Base-by-base conservation (phyloP, 2,797 vertebrate genomes). In the Eulemur rubriventer region DNA sequence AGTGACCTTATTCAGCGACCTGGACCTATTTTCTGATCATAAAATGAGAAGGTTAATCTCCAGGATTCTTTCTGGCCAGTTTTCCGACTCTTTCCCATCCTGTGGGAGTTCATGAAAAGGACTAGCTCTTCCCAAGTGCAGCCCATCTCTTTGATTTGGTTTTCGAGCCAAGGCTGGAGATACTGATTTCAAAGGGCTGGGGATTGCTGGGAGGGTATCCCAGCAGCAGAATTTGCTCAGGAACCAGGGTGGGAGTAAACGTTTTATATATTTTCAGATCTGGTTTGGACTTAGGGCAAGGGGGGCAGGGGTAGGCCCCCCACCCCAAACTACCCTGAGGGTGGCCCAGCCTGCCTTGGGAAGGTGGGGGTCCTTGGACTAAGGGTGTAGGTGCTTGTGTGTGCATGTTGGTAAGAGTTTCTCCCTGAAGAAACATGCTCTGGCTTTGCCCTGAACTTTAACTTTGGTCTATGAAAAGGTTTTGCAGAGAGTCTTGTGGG, bases 401-500 rank as follows among this genome's bases (percentile, higher is more conserved):
- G 63, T 79, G 48, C 84, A 38, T 79, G 92, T 92, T 89, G 91
- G 61, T 97, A 87, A 94, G 86, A 91, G 89, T 73, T 91, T 94
- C 79, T 96, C 86, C 82, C 75, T 87, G 87, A 96, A 96, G 95
- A 92, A 93, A 92, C 72, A 24, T 41, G 79, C 52, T 96, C 59
- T 52, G 92, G 38, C 94, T 96, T 97, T 46, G 38, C 95, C 95
- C 94, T 96, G 96, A 97, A 96, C 97, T 96, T 96, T 55, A 96
- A 95, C 95, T 97, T 84, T 95, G 89, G 97, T 93, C 95, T 95
- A 24, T 95, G 97, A 96, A 97, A 97, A 97, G 96, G 95, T 93
- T 97, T 94, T 84, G 50, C 82, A 82, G 75, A 43, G 43, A 96
- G 95, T 97, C 95, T 96, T 98, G 97, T 98, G 97, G 96, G 97